Evolutionary conservation across 2,113 vertebrate species (phyloP).

Genomic region (Balaenoptera acutorostrata): DNA sequence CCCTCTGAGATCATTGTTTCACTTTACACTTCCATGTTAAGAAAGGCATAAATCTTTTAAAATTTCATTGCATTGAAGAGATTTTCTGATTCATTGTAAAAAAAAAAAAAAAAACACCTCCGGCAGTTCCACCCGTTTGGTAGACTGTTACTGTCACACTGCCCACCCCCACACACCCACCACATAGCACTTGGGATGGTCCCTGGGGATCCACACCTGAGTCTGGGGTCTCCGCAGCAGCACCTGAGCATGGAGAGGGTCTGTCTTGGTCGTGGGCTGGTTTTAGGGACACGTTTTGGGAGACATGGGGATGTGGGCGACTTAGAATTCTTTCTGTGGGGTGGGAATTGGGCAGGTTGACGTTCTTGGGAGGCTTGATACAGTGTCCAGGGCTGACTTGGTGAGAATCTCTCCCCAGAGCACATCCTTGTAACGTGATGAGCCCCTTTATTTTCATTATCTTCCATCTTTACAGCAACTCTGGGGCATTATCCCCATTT

Average conservation of each 20-base stretch:
- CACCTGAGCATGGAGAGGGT: neutral
- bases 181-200: neutral
- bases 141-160: neutral
- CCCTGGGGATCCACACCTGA: rapidly evolving
- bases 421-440: too few species aligned
- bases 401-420: neutral
- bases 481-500: neutral
- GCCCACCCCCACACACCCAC: rapidly evolving
- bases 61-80: neutral
- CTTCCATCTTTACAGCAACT: neutral
- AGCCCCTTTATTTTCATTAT: neutral
- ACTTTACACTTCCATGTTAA: neutral
- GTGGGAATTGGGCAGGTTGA: neutral
- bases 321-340: neutral
- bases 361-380: neutral
- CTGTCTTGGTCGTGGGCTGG: neutral
- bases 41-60: neutral
- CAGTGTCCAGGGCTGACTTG: neutral
- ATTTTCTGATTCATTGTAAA: neutral
- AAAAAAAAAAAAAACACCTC: neutral
- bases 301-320: neutral
- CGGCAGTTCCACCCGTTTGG: neutral
- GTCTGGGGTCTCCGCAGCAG: neutral
- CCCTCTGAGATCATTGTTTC: neutral
- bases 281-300: neutral